Percentiles rank a stretch among this genome's conserved stretches.
Evolutionary conservation across 2,797 vertebrate genomes (phyloP).

Genomic region (Pangasius larnaudii): DNA sequence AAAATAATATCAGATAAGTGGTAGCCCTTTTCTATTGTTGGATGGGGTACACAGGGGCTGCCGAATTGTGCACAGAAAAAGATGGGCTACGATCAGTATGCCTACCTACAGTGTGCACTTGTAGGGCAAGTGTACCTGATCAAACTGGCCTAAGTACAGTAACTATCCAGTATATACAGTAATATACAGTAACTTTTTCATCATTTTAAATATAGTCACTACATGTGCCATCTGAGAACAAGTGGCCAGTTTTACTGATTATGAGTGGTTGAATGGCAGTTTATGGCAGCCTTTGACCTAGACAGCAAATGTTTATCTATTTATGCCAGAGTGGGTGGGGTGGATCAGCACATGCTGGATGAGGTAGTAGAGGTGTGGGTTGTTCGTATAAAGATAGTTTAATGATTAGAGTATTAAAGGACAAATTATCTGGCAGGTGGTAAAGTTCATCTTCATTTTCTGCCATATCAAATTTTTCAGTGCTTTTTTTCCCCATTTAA

Average conservation of each 20-base stretch:
- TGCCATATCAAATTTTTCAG: background rate
- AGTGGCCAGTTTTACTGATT: slow-evolving; percentile 10
- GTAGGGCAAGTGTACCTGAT: background rate
- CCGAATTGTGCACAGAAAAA: background rate
- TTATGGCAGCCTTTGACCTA: slow-evolving; percentile 43
- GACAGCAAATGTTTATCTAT: slow-evolving; percentile 23
- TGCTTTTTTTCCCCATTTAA: background rate
- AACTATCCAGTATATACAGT: background rate
- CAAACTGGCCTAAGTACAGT: background rate
- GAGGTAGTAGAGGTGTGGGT: background rate
- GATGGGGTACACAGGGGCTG: background rate
- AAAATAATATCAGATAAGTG: background rate
- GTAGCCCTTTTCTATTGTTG: background rate
- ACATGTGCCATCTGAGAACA: background rate
- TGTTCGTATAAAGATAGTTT: background rate
- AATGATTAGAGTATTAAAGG: background rate
- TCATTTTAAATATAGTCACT: slow-evolving; percentile 8
- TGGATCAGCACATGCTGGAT: slow-evolving; percentile 4
- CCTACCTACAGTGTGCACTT: background rate
- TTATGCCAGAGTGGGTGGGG: slow-evolving; percentile 1
- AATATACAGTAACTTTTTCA: background rate
- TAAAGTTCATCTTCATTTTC: background rate
- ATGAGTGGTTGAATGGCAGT: slow-evolving; percentile 37
- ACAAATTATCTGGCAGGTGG: background rate
- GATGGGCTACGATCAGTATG: background rate